These are phyloP conservation scores for Petrolisthes cinctipes DNA, from an alignment of 2,888 invertebrate genomes.

Conservation along the genomic window DNA sequence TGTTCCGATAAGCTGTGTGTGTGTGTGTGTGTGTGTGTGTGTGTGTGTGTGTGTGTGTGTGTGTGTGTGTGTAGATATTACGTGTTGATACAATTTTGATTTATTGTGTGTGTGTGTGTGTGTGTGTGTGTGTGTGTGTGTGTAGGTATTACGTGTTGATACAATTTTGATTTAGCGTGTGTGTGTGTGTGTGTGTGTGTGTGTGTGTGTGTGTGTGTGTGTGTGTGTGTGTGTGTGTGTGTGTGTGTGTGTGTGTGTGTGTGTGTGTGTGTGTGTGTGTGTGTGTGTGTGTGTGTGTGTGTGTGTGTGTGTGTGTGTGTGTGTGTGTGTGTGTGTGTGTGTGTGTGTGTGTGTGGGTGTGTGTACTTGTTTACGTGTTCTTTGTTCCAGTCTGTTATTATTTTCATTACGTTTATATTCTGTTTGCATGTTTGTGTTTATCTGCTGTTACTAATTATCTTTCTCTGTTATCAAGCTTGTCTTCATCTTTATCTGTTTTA, in stretches of 20 bases:
- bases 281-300: not conserved
- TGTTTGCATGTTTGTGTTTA: too few species aligned
- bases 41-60: not conserved
- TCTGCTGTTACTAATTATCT: too few species aligned
- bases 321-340: too few species aligned
- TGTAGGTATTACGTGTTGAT: not conserved
- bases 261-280: not conserved
- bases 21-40: too few species aligned
- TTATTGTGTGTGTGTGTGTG: too few species aligned
- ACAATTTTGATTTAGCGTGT: not conserved
- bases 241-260: not conserved
- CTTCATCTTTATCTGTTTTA: too few species aligned
- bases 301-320: not conserved
- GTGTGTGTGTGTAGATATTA: not conserved
- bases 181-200: conserved; percentile 1
- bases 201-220: conserved; percentile 1
- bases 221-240: conserved; percentile 1
- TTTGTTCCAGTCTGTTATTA: too few species aligned
- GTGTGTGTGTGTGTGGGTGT: too few species aligned
- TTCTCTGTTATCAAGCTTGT: too few species aligned
- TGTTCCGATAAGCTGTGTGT: too few species aligned
- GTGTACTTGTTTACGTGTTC: not conserved
- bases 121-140: conserved; percentile 1
- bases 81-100: not conserved
- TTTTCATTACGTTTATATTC: too few species aligned